Evolutionary conservation across 2,113 vertebrate species (phyloP), one percentile per base, ranked within the genome.

Genomic region (Lontra canadensis): DNA sequence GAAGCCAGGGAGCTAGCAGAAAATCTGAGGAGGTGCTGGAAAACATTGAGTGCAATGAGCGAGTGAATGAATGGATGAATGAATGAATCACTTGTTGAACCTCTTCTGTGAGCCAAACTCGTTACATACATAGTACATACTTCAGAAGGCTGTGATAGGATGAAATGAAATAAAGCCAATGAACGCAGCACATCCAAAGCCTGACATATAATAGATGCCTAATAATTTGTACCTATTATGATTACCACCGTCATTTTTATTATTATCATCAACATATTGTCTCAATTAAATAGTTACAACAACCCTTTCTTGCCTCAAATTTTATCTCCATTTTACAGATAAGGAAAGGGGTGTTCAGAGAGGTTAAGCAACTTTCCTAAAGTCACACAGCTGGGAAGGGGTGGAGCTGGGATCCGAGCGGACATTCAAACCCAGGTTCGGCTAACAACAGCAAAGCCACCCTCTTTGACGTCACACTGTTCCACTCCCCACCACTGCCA

Each of bases 111-210:
- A 25, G 11, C 65, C 52, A 29, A 85, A 49, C 25, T 6, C 3
- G 0, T 47, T 17, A 9, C 31, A 73, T 6, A 17, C 1, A 4
- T 0, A 2, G 55, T 4, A n/a, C 20, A 0, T 5, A 1, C 63
- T 73, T 55, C 25, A 6, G 65, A 44, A n/a, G 74, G 21, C 82
- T 42, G 6, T 14, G 61, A 3, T 26, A 17, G 25, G 39, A 49
- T 6, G 78, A 69, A 44, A 21, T 12, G 59, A 67, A 15, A 29
- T 39, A 26, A 82, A 78, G 34, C 79, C 47, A 49, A 82, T 10
- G 25, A 83, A 55, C 3, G 6, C 55, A 49, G 34, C 34, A 3
- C 73, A 47, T 4, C 39, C 49, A 26, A 61, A 59, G 10, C 34
- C 52, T 11, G 47, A 39, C 57, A 15, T 34, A 14, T 0, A 13